Evolutionary conservation across 92 coral and sea anemone species (phyloP).

Genomic region (Zoanthus sansibaricus): DNA sequence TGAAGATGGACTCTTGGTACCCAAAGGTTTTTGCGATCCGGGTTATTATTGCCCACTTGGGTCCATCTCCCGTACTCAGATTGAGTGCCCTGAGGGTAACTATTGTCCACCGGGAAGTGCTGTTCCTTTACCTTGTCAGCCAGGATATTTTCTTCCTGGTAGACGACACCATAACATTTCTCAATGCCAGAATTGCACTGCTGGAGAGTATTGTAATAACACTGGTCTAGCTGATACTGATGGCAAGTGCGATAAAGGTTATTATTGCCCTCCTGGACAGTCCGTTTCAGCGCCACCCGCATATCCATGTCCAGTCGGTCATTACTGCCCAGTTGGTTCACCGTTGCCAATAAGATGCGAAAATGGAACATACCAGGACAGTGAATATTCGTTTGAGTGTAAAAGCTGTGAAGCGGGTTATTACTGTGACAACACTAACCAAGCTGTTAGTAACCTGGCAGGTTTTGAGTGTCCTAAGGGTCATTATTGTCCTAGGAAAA

Average conservation of each 20-base stretch:
- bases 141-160: constrained; percentile 89
- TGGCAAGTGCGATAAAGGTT: constrained; percentile 83
- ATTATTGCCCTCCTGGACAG: constrained; percentile 94
- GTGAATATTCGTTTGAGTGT: constrained; percentile 72
- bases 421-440: constrained; percentile 89
- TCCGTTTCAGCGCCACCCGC: constrained; percentile 70
- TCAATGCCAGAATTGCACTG: constrained; percentile 78
- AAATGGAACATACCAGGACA: constrained; percentile 92
- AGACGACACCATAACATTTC: constrained; percentile 73
- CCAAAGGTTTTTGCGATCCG: constrained; percentile 81
- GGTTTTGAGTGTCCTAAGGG: constrained; percentile 86
- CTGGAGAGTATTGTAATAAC: constrained; percentile 89
- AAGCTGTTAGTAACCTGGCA: constrained; percentile 67
- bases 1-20: constrained; percentile 52
- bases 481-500: constrained; percentile 81
- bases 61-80: constrained; percentile 73
- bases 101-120: constrained; percentile 86
- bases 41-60: constrained; percentile 95
- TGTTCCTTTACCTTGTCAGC: constrained; percentile 76
- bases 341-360: constrained; percentile 78
- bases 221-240: constrained; percentile 84
- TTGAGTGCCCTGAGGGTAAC: constrained; percentile 80
- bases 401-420: constrained; percentile 82
- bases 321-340: constrained; percentile 80
- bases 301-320: constrained; percentile 84